phyloP scores from a whole-genome alignment of 2,113 vertebrate species.

The Geococcyx californianus region DNA sequence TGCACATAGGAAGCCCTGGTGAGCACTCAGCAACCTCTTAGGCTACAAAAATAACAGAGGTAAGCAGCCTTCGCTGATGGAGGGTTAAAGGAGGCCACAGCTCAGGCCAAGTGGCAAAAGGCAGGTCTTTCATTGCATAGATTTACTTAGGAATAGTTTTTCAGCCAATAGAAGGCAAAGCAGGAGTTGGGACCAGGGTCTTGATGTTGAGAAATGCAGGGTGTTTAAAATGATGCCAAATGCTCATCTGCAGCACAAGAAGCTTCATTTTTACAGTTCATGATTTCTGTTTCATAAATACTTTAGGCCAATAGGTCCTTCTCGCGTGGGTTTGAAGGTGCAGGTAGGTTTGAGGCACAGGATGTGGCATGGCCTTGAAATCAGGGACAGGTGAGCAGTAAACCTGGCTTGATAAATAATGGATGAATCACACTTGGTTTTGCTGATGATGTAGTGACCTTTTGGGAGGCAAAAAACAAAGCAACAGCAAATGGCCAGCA shows the following conservation, averaged over 20 bases:
- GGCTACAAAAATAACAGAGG: background rate
- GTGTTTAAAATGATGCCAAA: background rate
- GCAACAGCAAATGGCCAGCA: slow-evolving; percentile 7
- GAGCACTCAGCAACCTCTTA: background rate
- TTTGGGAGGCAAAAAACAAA: slow-evolving; percentile 43
- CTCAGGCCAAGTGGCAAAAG: background rate
- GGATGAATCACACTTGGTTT: slow-evolving; percentile 40
- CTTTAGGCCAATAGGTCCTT: background rate
- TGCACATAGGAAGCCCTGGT: background rate
- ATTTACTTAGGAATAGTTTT: background rate
- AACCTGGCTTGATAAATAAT: slow-evolving; percentile 36
- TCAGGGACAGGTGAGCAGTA: slow-evolving; percentile 23
- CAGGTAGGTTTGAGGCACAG: background rate
- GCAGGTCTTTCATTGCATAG: background rate
- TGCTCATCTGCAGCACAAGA: background rate
- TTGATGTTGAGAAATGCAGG: background rate
- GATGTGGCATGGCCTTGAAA: background rate
- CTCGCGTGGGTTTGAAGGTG: too few species aligned
- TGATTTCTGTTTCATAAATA: background rate
- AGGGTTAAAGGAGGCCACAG: background rate
- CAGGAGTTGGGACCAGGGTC: background rate
- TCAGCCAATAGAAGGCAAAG: background rate
- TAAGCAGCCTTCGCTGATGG: background rate
- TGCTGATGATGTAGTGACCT: slow-evolving; percentile 64
- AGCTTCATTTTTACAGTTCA: background rate